Conservation (phyloP, 2,113 vertebrate species). For the Pampusana beccarii region DNA sequence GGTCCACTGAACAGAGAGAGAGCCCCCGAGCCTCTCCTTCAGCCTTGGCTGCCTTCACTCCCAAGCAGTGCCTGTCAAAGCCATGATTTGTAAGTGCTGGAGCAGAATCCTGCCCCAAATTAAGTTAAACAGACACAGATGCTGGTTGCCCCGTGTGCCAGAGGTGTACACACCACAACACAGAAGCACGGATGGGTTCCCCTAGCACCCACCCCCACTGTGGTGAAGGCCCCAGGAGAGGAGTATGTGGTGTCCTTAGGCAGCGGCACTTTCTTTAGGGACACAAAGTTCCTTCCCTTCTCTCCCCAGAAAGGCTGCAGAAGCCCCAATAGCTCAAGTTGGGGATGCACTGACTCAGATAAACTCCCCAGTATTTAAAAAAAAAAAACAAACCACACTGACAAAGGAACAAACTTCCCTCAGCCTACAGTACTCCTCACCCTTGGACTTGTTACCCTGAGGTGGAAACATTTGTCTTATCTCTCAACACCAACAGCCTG, state of each 20-base stretch:
- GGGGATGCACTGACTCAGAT: neutral
- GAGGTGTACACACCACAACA: neutral
- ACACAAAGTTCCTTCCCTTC: neutral
- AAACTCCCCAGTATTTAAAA: neutral
- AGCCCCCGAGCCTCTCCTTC: rapidly evolving
- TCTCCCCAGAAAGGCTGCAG: neutral
- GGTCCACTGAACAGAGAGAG: neutral
- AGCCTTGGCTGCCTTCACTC: rapidly evolving
- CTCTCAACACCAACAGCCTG: constrained; percentile 7
- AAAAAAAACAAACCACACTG: neutral
- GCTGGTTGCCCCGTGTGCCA: rapidly evolving
- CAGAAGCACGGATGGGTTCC: rapidly evolving
- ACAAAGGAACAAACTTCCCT: neutral
- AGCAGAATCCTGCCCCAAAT: neutral
- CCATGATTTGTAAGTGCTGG: neutral
- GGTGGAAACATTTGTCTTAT: neutral
- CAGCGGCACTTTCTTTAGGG: neutral
- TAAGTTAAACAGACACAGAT: neutral
- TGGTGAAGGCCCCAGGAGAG: neutral
- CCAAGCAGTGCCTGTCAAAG: neutral
- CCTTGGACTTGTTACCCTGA: neutral
- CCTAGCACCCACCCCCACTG: rapidly evolving
- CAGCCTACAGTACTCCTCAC: neutral
- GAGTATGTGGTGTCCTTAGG: rapidly evolving
- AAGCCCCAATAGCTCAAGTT: neutral